These are phyloP conservation scores for Zaprionus camerounensis DNA, from an alignment of 1,140 invertebrate genomes.

Conservation along the genomic window DNA sequence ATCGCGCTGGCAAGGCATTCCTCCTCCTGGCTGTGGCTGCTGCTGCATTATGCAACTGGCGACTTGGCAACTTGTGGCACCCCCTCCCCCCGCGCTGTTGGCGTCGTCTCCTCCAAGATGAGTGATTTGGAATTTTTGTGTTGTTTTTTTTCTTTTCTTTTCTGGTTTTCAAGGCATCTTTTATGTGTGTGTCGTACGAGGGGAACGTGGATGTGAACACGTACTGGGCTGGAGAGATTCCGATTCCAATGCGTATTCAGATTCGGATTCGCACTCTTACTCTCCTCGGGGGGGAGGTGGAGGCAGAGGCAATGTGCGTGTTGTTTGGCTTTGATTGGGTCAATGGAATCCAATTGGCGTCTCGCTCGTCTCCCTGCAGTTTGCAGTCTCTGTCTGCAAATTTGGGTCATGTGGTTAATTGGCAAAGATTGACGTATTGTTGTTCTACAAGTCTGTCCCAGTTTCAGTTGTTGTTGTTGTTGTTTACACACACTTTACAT, in stretches of 20 bases:
- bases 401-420: constrained; percentile 80
- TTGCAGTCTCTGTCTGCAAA: constrained; percentile 51
- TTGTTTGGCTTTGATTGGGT: constrained; percentile 65
- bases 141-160: not conserved
- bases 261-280: constrained; percentile 12
- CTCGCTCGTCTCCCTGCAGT: constrained; percentile 50
- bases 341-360: constrained; percentile 77
- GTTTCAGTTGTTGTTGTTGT: constrained; percentile 64
- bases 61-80: not conserved
- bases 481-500: constrained; percentile 49
- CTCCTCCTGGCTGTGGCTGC: constrained; percentile 4
- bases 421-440: constrained; percentile 82
- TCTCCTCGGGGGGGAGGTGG: constrained; percentile 18
- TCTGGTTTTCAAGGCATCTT: constrained; percentile 3
- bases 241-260: not conserved
- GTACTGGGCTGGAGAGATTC: constrained; percentile 5
- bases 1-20: not conserved
- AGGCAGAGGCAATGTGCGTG: constrained; percentile 21
- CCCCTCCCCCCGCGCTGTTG: not conserved
- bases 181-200: not conserved
- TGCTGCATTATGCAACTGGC: constrained; percentile 6
- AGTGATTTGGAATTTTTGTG: not conserved
- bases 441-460: constrained; percentile 53
- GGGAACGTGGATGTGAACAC: constrained; percentile 10
- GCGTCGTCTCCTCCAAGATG: not conserved